phyloP scores from a whole-genome alignment of 2,113 vertebrate species.

The Murina feae region DNA sequence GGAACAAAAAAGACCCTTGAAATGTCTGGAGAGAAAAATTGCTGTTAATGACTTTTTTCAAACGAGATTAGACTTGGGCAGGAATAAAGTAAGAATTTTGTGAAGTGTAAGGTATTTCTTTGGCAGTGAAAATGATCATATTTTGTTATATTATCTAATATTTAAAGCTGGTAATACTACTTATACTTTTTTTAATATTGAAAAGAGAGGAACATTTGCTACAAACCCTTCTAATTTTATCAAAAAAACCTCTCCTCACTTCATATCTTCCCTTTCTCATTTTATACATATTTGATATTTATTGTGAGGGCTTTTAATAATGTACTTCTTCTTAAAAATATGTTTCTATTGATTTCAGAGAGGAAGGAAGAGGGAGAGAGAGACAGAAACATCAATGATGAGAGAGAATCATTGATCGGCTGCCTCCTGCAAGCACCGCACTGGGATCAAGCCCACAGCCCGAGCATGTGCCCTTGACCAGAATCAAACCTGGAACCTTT shows the following conservation, averaged over 20 bases:
- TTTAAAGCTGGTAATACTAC: neutral
- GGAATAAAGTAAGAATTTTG: conserved; percentile 47
- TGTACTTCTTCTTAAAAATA: neutral
- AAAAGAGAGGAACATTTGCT: neutral
- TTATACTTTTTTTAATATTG: neutral
- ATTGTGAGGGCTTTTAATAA: neutral
- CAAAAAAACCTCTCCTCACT: neutral
- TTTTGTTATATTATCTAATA: neutral
- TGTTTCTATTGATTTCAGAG: too few species aligned
- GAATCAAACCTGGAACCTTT: too few species aligned
- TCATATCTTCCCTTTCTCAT: neutral
- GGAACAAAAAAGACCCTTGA: conserved; percentile 42
- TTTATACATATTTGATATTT: neutral
- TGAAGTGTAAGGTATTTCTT: neutral
- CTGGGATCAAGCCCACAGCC: too few species aligned
- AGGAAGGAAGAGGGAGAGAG: too few species aligned
- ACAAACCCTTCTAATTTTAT: neutral
- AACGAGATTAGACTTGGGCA: conserved; percentile 32
- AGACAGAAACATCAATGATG: too few species aligned
- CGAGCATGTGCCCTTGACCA: too few species aligned
- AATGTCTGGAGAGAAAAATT: conserved; percentile 4
- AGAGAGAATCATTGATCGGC: too few species aligned
- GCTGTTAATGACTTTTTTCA: conserved; percentile 38
- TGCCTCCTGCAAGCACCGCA: too few species aligned
- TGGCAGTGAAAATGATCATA: neutral